Evolutionary conservation across 2,888 invertebrate species (phyloP).

Genomic region (Sialis lutaria): DNA sequence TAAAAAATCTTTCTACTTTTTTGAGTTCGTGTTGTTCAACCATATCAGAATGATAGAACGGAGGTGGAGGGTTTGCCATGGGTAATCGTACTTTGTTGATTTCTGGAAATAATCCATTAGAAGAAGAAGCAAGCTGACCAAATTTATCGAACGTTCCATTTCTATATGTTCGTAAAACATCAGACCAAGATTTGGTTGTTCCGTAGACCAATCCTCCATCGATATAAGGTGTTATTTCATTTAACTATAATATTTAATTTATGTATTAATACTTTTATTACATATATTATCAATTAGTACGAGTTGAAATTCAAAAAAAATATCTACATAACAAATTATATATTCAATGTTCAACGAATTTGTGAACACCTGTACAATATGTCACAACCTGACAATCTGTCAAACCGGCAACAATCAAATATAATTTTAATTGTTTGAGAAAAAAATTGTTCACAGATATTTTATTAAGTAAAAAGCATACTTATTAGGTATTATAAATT

Average conservation of each 20-base stretch:
- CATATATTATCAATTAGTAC: too few relatives aligned
- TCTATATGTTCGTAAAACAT: conserved; percentile 28
- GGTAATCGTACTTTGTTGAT: conserved; percentile 32
- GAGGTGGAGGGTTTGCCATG: conserved; percentile 38
- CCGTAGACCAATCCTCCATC: conserved; percentile 44
- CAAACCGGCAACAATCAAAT: too few relatives aligned
- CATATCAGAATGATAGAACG: conserved; percentile 26
- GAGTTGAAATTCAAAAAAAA: too few relatives aligned
- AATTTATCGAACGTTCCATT: conserved; percentile 28
- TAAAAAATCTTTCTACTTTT: conserved; percentile 32
- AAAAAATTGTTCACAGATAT: not conserved
- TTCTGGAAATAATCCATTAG: conserved; percentile 29
- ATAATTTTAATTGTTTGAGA: too few relatives aligned
- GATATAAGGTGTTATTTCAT: conserved; percentile 40
- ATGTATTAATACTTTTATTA: not conserved
- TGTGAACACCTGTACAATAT: too few relatives aligned
- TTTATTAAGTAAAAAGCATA: not conserved
- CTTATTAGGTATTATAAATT: not conserved
- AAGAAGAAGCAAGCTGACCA: conserved; percentile 26
- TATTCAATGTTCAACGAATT: too few relatives aligned
- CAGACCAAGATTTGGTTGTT: conserved; percentile 36
- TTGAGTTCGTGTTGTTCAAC: conserved; percentile 23
- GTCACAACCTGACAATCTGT: too few relatives aligned
- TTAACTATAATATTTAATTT: conserved; percentile 23
- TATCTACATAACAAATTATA: too few relatives aligned